Percentiles rank a stretch among this genome's conserved stretches.
phyloP scores from a whole-genome alignment of 2,113 vertebrate genomes.

The Gracilinanus agilis region DNA sequence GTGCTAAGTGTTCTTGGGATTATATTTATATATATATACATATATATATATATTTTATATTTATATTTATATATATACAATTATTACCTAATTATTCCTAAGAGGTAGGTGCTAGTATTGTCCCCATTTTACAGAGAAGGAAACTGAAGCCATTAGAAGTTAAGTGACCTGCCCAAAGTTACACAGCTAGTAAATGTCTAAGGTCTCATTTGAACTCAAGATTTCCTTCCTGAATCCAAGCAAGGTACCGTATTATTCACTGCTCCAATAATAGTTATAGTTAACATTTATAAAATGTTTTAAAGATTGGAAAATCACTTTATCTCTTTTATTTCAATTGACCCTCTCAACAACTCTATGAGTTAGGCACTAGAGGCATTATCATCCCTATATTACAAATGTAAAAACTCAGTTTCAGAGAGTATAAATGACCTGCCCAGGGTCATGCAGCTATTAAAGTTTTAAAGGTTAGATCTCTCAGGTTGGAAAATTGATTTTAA shows the following conservation, averaged over 20 bases:
- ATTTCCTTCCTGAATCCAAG: not conserved
- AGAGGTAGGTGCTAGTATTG: not conserved
- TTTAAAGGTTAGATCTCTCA: not conserved
- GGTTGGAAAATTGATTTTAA: constrained; percentile 14
- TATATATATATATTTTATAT: no score
- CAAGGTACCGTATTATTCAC: not conserved
- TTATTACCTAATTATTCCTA: not conserved
- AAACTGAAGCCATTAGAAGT: not conserved
- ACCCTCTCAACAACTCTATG: not conserved
- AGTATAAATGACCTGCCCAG: not conserved
- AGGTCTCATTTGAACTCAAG: not conserved
- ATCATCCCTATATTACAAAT: not conserved
- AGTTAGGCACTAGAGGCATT: not conserved
- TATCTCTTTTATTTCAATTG: not conserved
- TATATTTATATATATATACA: no score
- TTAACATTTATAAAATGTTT: not conserved
- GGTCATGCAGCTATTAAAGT: not conserved
- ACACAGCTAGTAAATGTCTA: not conserved
- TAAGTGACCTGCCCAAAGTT: not conserved
- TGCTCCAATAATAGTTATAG: not conserved
- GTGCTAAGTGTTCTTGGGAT: no score
- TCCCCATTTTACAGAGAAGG: not conserved
- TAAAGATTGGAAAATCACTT: not conserved
- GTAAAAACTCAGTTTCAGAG: not conserved
- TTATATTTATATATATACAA: not conserved